These are phyloP conservation scores for Hemibagrus guttatus DNA, from an alignment of 2,797 vertebrate genomes.

Conservation along the genomic window DNA sequence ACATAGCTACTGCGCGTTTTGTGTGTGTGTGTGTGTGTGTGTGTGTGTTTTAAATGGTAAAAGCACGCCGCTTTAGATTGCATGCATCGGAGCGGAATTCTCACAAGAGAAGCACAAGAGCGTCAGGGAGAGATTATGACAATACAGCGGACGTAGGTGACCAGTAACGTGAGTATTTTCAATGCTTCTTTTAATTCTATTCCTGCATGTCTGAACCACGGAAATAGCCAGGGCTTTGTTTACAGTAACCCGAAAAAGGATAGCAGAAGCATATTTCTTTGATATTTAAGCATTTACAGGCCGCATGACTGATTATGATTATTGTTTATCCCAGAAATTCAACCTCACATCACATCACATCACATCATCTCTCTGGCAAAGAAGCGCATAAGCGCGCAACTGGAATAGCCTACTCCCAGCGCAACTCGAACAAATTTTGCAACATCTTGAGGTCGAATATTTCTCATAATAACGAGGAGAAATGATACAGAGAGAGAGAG, in stretches of 20 bases:
- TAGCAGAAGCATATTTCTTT: slow-evolving; percentile 13
- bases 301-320: slow-evolving; percentile 13
- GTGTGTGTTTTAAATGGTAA: slow-evolving; percentile 3
- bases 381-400: slow-evolving; percentile 3
- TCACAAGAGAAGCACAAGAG: slow-evolving; percentile 49
- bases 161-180: slow-evolving; percentile 62
- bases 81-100: slow-evolving; percentile 47
- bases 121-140: slow-evolving; percentile 53
- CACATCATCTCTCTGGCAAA: neutral
- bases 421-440: neutral
- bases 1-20: neutral
- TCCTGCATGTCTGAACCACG: slow-evolving; percentile 7
- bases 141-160: slow-evolving; percentile 52
- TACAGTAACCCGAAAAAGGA: neutral
- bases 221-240: neutral
- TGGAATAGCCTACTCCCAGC: slow-evolving; percentile 7
- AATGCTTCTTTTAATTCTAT: slow-evolving; percentile 27
- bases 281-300: neutral
- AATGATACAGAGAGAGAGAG: neutral
- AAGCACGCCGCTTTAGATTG: slow-evolving; percentile 40
- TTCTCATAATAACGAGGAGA: neutral
- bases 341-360: slow-evolving; percentile 1
- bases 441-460: neutral
- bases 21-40: neutral
- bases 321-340: slow-evolving; percentile 23